Conservation (phyloP, 2,113 vertebrate genomes). For the Ageneiosus marmoratus region DNA sequence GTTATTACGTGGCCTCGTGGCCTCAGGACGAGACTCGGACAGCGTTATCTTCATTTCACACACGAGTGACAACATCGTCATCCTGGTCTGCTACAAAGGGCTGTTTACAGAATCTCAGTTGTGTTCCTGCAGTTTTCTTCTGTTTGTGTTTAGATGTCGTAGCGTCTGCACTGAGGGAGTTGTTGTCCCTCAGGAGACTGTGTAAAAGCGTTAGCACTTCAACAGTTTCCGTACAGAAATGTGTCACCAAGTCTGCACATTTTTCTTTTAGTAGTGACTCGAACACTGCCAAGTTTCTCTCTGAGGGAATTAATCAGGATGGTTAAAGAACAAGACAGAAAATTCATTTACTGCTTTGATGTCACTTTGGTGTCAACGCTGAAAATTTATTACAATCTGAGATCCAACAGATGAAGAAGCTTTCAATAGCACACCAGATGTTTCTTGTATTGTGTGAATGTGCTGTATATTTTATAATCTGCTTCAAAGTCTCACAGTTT, state of each 20-base stretch:
- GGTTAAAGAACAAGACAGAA: conserved; percentile 9
- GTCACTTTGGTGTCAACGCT: conserved; percentile 2
- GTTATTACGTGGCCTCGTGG: conserved; percentile 17
- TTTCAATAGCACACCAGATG: background rate
- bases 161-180: background rate
- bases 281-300: background rate
- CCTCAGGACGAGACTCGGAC: conserved; percentile 31
- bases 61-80: conserved; percentile 25
- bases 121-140: background rate
- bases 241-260: background rate
- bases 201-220: conserved; percentile 15
- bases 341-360: conserved; percentile 21
- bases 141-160: background rate
- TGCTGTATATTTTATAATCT: conserved; percentile 1
- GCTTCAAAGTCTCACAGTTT: background rate
- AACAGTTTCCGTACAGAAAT: conserved; percentile 8
- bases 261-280: conserved; percentile 1
- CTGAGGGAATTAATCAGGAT: conserved; percentile 14
- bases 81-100: background rate
- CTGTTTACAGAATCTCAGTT: conserved; percentile 32
- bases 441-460: background rate
- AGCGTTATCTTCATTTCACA: conserved; percentile 40
- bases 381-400: background rate
- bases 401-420: background rate
- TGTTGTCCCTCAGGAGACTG: background rate